phyloP scores from a whole-genome alignment of 2,797 vertebrate genomes.

The Arctocebus calabarensis region DNA sequence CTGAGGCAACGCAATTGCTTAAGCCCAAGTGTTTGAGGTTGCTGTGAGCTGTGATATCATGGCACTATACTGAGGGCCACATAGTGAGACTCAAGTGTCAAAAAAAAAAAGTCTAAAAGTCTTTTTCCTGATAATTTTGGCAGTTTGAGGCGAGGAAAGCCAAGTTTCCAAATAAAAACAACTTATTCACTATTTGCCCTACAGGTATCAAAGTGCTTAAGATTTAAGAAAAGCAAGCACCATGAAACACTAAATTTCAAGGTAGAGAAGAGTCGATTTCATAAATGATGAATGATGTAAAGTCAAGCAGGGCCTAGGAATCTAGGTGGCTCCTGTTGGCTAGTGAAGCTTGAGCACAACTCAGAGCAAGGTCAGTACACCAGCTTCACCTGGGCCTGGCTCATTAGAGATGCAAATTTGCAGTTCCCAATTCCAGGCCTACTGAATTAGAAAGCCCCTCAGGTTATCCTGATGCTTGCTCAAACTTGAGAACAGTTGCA shows the following conservation, averaged over 20 bases:
- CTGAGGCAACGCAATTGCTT: no score
- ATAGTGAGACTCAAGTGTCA: no score
- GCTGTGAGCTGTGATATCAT: no score
- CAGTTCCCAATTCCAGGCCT: neutral
- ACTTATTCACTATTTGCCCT: neutral
- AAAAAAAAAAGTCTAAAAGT: neutral
- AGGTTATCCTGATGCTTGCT: neutral
- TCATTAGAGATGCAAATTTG: neutral
- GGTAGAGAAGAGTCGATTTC: neutral
- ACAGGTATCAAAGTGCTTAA: neutral
- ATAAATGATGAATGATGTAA: neutral
- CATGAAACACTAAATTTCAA: neutral
- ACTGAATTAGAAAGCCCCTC: neutral
- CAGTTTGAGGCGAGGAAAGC: neutral
- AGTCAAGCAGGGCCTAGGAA: neutral
- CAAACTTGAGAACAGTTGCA: neutral
- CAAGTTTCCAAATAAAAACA: conserved; percentile 29
- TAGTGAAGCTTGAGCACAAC: neutral
- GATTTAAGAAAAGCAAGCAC: neutral
- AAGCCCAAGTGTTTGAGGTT: no score
- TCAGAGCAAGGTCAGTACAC: neutral
- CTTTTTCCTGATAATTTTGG: neutral
- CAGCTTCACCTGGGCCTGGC: neutral
- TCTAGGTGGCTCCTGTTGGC: neutral
- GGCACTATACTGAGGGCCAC: no score